These are phyloP conservation scores for Aphaenogaster ashmeadi DNA, from an alignment of 1,140 invertebrate genomes.

Conservation along the genomic window DNA sequence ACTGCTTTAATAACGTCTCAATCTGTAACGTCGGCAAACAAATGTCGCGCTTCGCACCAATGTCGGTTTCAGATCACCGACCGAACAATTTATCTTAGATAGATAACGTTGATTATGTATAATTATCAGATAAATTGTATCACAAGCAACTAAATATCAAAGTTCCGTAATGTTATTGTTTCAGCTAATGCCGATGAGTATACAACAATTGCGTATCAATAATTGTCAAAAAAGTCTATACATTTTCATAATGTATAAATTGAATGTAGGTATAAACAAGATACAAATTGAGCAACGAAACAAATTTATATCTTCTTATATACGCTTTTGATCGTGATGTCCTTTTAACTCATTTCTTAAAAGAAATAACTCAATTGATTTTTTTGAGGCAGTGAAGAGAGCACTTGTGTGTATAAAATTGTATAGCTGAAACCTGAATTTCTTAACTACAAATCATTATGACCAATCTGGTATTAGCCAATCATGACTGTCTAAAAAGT, in stretches of 20 bases:
- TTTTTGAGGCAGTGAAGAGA: conserved; percentile 27
- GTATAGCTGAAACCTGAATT: neutral
- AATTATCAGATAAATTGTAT: conserved; percentile 53
- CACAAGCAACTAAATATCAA: conserved; percentile 66
- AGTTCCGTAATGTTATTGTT: conserved; percentile 27
- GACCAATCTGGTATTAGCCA: conserved; percentile 1
- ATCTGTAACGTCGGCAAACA: conserved; percentile 42
- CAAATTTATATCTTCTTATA: conserved; percentile 5
- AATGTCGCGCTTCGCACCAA: conserved; percentile 26
- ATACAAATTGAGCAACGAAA: neutral
- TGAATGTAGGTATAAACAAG: neutral
- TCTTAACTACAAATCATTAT: neutral
- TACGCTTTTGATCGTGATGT: neutral
- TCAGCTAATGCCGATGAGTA: conserved; percentile 21
- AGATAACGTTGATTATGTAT: neutral
- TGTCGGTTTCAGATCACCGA: conserved; percentile 2
- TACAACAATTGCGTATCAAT: neutral
- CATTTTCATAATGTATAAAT: neutral
- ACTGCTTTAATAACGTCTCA: conserved; percentile 56
- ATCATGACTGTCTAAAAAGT: neutral
- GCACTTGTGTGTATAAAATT: conserved; percentile 9
- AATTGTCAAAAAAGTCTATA: conserved; percentile 34
- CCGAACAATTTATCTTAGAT: conserved; percentile 14
- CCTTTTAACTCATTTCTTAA: neutral
- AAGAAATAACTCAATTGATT: neutral